phyloP scores from a whole-genome alignment of 1,140 invertebrate species.

The Rhopalosiphum maidis region DNA sequence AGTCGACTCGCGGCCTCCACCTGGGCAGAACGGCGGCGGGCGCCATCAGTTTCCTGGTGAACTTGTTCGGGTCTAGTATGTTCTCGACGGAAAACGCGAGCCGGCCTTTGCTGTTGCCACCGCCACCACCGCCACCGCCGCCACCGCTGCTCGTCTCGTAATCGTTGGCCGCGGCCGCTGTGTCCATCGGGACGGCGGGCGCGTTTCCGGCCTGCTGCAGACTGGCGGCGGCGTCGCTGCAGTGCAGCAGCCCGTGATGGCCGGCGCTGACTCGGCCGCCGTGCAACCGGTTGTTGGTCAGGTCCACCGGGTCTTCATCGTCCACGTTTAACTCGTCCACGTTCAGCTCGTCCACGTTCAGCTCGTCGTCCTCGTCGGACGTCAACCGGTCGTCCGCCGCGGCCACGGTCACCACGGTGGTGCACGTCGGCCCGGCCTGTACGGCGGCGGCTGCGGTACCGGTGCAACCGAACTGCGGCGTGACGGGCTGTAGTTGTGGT shows the following conservation, averaged over 20 bases:
- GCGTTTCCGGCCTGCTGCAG: neutral
- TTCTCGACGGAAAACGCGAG: constrained; percentile 90
- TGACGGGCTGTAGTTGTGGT: neutral
- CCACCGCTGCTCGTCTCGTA: neutral
- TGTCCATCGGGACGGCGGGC: neutral
- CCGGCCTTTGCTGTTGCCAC: constrained; percentile 62
- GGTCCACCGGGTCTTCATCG: constrained; percentile 60
- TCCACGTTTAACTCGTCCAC: constrained; percentile 28
- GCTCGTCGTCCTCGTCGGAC: constrained; percentile 48
- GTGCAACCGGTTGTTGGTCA: constrained; percentile 58
- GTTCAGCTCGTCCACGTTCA: constrained; percentile 28
- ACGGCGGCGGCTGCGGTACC: neutral
- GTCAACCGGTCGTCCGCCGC: constrained; percentile 24
- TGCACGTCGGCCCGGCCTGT: neutral
- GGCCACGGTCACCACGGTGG: constrained; percentile 6
- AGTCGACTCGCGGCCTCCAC: constrained; percentile 67
- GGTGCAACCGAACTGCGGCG: neutral
- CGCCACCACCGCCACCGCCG: neutral
- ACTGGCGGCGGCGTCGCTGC: no score
- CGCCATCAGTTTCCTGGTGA: constrained; percentile 72
- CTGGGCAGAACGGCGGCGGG: constrained; percentile 61
- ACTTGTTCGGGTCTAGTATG: constrained; percentile 88
- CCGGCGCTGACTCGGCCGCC: neutral
- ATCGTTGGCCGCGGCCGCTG: neutral
- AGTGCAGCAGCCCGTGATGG: neutral